These are phyloP conservation scores for Odocoileus hemionus DNA, from an alignment of 2,113 vertebrate genomes.

Conservation along the genomic window DNA sequence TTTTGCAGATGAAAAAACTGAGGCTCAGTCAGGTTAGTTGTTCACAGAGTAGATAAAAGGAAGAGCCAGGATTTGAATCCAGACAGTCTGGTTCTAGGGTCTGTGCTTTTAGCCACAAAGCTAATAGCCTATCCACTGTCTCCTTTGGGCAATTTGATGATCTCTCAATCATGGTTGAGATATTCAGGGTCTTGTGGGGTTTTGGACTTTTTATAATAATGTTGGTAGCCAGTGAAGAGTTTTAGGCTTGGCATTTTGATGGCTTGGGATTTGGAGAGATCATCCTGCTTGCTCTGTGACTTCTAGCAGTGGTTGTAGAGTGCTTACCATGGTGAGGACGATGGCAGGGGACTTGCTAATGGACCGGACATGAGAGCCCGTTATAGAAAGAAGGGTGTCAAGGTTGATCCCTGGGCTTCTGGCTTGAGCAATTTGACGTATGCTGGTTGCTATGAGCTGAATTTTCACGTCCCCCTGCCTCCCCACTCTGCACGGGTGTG, in stretches of 20 bases:
- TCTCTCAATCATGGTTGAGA: not conserved
- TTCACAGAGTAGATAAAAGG: not conserved
- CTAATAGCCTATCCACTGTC: not conserved
- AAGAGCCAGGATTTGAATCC: not conserved
- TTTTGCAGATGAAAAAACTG: not conserved
- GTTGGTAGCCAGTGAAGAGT: not conserved
- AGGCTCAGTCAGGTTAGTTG: not conserved
- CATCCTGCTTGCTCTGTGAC: not conserved
- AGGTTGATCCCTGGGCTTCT: not conserved
- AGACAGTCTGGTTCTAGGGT: not conserved
- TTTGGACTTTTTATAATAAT: not conserved
- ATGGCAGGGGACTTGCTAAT: not conserved
- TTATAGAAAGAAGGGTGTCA: not conserved
- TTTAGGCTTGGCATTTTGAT: not conserved
- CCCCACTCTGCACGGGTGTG: not conserved
- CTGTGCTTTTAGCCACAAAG: not conserved
- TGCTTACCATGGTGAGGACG: rapidly evolving
- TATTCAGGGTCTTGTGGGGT: not conserved
- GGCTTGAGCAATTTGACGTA: too few relatives aligned
- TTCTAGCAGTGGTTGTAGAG: not conserved
- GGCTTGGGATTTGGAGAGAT: not conserved
- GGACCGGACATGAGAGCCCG: not conserved
- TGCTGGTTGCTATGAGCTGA: not conserved
- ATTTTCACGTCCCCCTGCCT: not conserved
- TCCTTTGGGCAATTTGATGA: not conserved